These are phyloP conservation scores for Ligdia adustata DNA, from an alignment of 2,888 invertebrate species.

Conservation along the genomic window DNA sequence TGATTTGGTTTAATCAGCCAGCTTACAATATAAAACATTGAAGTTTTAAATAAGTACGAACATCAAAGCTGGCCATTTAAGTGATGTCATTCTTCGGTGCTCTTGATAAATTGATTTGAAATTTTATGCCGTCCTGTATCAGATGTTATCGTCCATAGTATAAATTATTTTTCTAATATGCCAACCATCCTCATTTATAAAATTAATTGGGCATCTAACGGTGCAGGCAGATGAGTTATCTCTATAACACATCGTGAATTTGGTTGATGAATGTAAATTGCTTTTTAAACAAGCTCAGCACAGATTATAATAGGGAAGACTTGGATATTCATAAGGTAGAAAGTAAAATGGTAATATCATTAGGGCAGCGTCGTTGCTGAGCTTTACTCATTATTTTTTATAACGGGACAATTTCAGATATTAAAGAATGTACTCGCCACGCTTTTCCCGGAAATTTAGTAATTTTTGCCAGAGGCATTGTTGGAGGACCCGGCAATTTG, in stretches of 20 bases:
- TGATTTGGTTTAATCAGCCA: too few relatives aligned
- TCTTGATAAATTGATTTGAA: neutral
- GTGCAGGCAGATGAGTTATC: conserved; percentile 33
- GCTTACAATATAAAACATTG: too few relatives aligned
- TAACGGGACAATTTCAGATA: conserved; percentile 42
- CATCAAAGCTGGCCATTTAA: too few relatives aligned
- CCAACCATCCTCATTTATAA: conserved; percentile 17
- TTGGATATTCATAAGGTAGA: conserved; percentile 70
- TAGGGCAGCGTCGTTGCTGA: conserved; percentile 43
- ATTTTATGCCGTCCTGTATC: neutral
- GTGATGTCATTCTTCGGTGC: too few relatives aligned
- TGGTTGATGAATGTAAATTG: conserved; percentile 63
- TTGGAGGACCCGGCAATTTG: neutral
- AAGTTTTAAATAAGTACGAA: neutral
- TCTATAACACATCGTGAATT: conserved; percentile 39
- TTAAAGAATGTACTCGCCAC: conserved; percentile 17
- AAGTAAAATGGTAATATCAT: conserved; percentile 68
- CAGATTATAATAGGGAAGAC: conserved; percentile 52
- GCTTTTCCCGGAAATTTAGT: conserved; percentile 12
- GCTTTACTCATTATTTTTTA: conserved; percentile 37
- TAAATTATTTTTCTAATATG: conserved; percentile 7
- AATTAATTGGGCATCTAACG: conserved; percentile 32
- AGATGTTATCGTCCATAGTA: conserved; percentile 2
- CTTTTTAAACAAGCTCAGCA: conserved; percentile 58
- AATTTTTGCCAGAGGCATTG: neutral